These are phyloP conservation scores for Clanis bilineata DNA, from an alignment of 2,888 invertebrate genomes.

Conservation along the genomic window DNA sequence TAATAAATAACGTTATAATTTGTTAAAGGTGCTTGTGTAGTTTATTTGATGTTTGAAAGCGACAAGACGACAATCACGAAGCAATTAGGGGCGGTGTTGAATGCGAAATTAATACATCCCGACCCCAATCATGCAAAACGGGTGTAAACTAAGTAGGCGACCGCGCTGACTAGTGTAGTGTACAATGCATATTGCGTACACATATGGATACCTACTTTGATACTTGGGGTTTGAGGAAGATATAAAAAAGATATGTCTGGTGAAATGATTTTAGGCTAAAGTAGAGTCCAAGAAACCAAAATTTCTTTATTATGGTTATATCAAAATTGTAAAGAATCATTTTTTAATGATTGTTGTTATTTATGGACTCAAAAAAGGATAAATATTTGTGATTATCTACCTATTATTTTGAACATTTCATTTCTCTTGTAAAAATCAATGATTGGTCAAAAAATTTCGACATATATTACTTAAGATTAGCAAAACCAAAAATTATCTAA, in stretches of 20 bases:
- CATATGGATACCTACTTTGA: not conserved
- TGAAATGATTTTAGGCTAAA: no score
- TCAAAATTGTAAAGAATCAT: no score
- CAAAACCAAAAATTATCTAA: no score
- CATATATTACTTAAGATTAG: no score
- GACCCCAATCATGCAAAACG: constrained; percentile 65
- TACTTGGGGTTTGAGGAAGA: not conserved
- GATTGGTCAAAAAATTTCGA: no score
- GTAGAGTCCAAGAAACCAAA: no score
- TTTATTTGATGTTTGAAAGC: not conserved
- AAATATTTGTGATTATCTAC: no score
- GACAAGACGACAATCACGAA: constrained; percentile 29
- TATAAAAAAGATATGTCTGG: not conserved
- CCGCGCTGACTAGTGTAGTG: constrained; percentile 30
- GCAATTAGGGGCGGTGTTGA: constrained; percentile 52
- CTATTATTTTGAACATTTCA: no score
- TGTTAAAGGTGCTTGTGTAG: not conserved
- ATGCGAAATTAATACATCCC: constrained; percentile 59
- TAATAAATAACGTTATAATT: not conserved
- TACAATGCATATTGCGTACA: constrained; percentile 21
- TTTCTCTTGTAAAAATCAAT: no score
- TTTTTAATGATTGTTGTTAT: no score
- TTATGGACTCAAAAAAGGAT: no score
- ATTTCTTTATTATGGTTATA: no score
- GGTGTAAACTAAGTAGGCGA: constrained; percentile 58